Evolutionary conservation across 2,113 vertebrate species (phyloP).

Genomic region (Indicator maculatus): DNA sequence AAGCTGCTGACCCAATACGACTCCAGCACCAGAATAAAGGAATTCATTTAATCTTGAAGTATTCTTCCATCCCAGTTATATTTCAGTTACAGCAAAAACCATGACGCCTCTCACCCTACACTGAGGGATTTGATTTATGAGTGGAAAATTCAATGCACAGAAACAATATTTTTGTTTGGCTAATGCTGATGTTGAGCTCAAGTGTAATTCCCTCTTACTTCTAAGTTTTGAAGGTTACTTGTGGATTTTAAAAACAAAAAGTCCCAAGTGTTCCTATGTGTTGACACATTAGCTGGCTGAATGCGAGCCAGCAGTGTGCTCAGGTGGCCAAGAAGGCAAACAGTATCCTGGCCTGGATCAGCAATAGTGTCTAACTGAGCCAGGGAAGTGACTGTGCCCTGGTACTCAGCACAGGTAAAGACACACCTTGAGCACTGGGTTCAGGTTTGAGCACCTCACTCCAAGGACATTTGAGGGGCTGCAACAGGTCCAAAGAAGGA

Average conservation of each 20-base stretch:
- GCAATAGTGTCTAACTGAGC: no score
- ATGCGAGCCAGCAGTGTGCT: no score
- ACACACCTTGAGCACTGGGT: no score
- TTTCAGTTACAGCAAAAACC: neutral
- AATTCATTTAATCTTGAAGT: neutral
- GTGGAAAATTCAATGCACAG: neutral
- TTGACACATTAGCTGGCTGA: no score
- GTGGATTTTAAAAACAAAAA: neutral
- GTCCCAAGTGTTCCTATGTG: accelerated
- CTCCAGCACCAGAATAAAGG: neutral
- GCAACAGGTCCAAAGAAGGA: no score
- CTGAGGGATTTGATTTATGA: neutral
- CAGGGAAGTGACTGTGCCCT: no score
- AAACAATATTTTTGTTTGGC: neutral
- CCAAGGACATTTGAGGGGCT: no score
- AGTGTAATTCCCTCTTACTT: neutral
- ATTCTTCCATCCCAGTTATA: neutral
- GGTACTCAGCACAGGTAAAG: no score
- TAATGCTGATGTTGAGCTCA: neutral
- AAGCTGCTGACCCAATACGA: neutral
- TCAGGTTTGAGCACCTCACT: no score
- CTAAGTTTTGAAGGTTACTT: neutral
- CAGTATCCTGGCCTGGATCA: no score
- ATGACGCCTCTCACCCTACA: neutral
- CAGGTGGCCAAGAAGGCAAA: no score